These are phyloP conservation scores for Diabrotica virgifera DNA, from an alignment of 1,140 invertebrate species.

Conservation along the genomic window DNA sequence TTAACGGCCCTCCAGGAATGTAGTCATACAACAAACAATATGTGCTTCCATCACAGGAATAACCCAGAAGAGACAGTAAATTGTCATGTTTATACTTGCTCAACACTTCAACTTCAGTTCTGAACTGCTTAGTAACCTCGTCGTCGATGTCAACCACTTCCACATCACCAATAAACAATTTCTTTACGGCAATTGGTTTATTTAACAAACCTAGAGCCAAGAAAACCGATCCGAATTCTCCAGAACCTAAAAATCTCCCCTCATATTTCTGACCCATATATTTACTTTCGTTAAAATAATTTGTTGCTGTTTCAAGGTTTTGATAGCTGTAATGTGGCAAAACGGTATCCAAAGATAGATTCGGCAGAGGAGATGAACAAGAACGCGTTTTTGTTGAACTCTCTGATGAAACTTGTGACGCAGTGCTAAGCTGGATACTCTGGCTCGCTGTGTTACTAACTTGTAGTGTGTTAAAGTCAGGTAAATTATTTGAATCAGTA, in stretches of 20 bases:
- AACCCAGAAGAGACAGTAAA: slow-evolving; percentile 64
- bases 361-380: slow-evolving; percentile 39
- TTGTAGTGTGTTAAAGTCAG: neutral
- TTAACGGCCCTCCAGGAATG: slow-evolving; percentile 66
- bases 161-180: slow-evolving; percentile 49
- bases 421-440: slow-evolving; percentile 4
- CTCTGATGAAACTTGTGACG: slow-evolving; percentile 12
- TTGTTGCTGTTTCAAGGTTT: slow-evolving; percentile 46
- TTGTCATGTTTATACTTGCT: slow-evolving; percentile 63
- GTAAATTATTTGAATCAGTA: neutral
- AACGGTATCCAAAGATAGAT: slow-evolving; percentile 41
- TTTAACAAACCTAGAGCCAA: slow-evolving; percentile 52
- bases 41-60: slow-evolving; percentile 59
- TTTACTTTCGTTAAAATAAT: slow-evolving; percentile 43
- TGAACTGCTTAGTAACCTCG: slow-evolving; percentile 58
- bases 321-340: slow-evolving; percentile 48
- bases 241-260: slow-evolving; percentile 59
- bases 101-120: slow-evolving; percentile 61
- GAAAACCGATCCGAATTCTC: slow-evolving; percentile 70
- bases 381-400: slow-evolving; percentile 12
- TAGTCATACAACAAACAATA: slow-evolving; percentile 69
- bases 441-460: neutral
- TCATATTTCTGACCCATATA: slow-evolving; percentile 24
- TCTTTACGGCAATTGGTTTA: slow-evolving; percentile 62
- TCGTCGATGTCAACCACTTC: slow-evolving; percentile 48